These are phyloP conservation scores for Naso thynnoides DNA, from an alignment of 2,797 vertebrate species.

Conservation along the genomic window DNA sequence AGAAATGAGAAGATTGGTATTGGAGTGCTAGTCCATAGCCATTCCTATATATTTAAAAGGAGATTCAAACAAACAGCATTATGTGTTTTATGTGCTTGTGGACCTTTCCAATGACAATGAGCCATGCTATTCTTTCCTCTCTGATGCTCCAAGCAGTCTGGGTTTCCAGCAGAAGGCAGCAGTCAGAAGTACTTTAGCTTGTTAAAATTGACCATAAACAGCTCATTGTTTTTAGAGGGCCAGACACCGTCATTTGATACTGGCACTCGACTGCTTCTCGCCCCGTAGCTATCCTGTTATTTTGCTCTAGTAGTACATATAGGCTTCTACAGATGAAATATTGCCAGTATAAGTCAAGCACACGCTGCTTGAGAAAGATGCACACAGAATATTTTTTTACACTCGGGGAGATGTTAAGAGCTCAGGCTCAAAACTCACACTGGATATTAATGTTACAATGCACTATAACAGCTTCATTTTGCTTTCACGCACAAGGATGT, in stretches of 20 bases:
- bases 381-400: conserved; percentile 43
- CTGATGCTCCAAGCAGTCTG: conserved; percentile 41
- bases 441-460: conserved; percentile 48
- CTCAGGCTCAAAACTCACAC: conserved; percentile 46
- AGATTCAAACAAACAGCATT: conserved; percentile 34
- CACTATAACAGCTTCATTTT: conserved; percentile 48
- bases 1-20: conserved; percentile 27
- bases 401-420: conserved; percentile 58
- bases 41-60: conserved; percentile 49
- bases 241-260: conserved; percentile 80
- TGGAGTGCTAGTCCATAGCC: conserved; percentile 27
- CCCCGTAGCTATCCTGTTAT: conserved; percentile 77
- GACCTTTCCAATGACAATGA: conserved; percentile 44
- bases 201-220: conserved; percentile 84
- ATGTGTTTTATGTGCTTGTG: conserved; percentile 38
- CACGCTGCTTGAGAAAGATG: conserved; percentile 53
- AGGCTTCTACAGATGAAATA: conserved; percentile 73
- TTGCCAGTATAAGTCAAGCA: conserved; percentile 60
- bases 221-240: conserved; percentile 81
- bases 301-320: conserved; percentile 74
- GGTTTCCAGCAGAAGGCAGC: conserved; percentile 61
- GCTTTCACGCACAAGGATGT: conserved; percentile 42
- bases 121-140: conserved; percentile 30
- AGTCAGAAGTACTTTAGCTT: conserved; percentile 70
- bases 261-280: conserved; percentile 63